Evolutionary conservation across 1,140 invertebrate genomes (phyloP), one percentile per base, ranked within the genome.

Genomic region (Pararge aegeria): DNA sequence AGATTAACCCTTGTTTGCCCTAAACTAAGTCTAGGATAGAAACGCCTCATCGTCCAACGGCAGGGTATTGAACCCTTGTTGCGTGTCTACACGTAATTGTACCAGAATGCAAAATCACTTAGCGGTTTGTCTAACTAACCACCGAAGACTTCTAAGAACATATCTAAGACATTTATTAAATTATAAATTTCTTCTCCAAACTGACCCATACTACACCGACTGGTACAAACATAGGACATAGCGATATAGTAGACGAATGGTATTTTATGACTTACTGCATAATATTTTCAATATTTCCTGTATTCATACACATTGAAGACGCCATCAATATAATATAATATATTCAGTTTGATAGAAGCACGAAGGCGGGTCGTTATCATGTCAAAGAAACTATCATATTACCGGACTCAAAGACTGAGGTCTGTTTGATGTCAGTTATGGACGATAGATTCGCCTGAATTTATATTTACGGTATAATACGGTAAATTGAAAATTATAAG

Each of bases 311-410:
- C 52, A 61, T 63, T 53, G 49, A 44, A 68, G 59, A 68, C 62
- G 67, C 67, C 69, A 64, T 69, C 73, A 75, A 77, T 74, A 78
- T 48, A 80, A 75, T 74, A 78, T 80, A 75, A 88, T 88, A 75
- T 87, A 84, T 84, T 83, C 77, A 73, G 73, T 75, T 24, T 70
- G 78, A 78, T 80, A 74, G 78, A 70, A 81, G 58, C 65, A 57
- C 65, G 70, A 76, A 75, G 76, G 71, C 74, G 65, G 70, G 62
- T 87, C 80, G 84, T 87, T 87, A 87, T 75, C 83, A 86, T 83
- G 76, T 88, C 85, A 86, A 88, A 86, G 83, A 83, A 86, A 81
- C 81, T 88, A 88, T 88, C 83, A 68, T 65, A 76, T 88, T 86
- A 83, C 80, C 64, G 64, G 67, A 75, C 75, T 88, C 83, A 88